Evolutionary conservation across 1,140 invertebrate species (phyloP).

Genomic region (Lepidurus packardi): DNA sequence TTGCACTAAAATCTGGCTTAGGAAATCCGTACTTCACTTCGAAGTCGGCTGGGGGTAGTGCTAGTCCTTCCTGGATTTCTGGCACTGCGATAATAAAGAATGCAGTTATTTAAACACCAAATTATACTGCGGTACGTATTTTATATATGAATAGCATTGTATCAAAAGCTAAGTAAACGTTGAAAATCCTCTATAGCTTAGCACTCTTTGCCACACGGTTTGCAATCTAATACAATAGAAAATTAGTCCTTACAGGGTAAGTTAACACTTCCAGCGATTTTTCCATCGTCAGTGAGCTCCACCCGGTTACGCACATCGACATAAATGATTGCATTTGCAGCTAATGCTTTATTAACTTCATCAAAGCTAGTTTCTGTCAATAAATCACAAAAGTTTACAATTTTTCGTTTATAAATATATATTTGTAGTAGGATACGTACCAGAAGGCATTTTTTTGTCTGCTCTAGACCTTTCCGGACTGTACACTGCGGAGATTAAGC

Average conservation of each 20-base stretch:
- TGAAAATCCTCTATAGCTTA: too few species aligned
- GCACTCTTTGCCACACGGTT: not conserved
- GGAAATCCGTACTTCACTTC: conserved; percentile 31
- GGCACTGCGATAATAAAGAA: conserved; percentile 23
- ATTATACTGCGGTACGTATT: too few species aligned
- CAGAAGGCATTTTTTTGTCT: too few species aligned
- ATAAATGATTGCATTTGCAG: not conserved
- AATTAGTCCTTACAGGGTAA: conserved; percentile 25
- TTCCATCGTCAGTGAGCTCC: conserved; percentile 27
- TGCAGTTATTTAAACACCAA: not conserved
- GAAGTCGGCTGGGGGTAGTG: conserved; percentile 24
- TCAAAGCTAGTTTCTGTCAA: conserved; percentile 22
- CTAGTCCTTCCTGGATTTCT: conserved; percentile 27
- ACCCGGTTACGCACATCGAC: conserved; percentile 25
- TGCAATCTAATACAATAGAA: not conserved
- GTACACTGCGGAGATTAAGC: too few species aligned
- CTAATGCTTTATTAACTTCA: conserved; percentile 19
- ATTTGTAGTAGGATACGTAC: too few species aligned
- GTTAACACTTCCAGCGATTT: conserved; percentile 28
- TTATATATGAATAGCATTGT: too few species aligned
- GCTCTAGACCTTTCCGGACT: too few species aligned
- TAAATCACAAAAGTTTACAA: conserved; percentile 11
- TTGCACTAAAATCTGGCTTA: conserved; percentile 24
- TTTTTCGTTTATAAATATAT: not conserved
- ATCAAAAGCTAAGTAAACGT: too few species aligned